Percentiles rank a stretch among this genome's conserved stretches.
Conservation (phyloP, 2,888 invertebrate species). For the Esperia sulphurella region DNA sequence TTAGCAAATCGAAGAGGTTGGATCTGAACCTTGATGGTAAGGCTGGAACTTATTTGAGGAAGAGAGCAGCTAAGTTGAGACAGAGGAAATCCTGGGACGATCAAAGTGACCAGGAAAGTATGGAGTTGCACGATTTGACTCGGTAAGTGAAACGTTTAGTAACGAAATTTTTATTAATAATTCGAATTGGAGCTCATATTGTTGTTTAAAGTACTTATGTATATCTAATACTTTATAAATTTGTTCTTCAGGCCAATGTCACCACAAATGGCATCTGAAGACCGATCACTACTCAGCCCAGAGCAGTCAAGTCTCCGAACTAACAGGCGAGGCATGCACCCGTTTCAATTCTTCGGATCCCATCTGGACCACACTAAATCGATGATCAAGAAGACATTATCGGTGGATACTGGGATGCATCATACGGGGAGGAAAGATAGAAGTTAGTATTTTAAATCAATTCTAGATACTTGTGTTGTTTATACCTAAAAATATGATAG, state of each 20-base stretch:
- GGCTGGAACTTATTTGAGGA: conserved; percentile 73
- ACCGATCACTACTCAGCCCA: conserved; percentile 67
- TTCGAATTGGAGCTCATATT: too few relatives aligned
- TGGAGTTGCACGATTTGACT: conserved; percentile 83
- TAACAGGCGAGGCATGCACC: conserved; percentile 46
- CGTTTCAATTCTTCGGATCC: conserved; percentile 69
- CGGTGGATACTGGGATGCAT: conserved; percentile 75
- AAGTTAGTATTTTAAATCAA: conserved; percentile 34
- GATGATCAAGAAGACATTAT: conserved; percentile 72
- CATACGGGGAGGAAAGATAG: conserved; percentile 67
- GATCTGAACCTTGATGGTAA: conserved; percentile 69
- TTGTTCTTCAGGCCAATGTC: conserved; percentile 57
- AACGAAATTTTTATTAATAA: too few relatives aligned
- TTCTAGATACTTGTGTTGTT: too few relatives aligned
- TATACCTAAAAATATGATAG: too few relatives aligned
- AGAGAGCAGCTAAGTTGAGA: conserved; percentile 65
- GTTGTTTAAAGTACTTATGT: too few relatives aligned
- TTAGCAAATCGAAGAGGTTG: conserved; percentile 59
- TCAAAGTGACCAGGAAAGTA: conserved; percentile 83
- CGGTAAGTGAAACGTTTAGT: conserved; percentile 34
- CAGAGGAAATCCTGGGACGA: conserved; percentile 85
- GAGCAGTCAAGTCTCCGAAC: conserved; percentile 61
- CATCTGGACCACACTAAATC: conserved; percentile 66
- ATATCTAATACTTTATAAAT: neutral
- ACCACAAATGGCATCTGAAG: conserved; percentile 65